A percentile compares a stretch with the other conserved stretches of the same genome.
Conservation (phyloP, 2,113 vertebrate species). For the Anolis sagrei region DNA sequence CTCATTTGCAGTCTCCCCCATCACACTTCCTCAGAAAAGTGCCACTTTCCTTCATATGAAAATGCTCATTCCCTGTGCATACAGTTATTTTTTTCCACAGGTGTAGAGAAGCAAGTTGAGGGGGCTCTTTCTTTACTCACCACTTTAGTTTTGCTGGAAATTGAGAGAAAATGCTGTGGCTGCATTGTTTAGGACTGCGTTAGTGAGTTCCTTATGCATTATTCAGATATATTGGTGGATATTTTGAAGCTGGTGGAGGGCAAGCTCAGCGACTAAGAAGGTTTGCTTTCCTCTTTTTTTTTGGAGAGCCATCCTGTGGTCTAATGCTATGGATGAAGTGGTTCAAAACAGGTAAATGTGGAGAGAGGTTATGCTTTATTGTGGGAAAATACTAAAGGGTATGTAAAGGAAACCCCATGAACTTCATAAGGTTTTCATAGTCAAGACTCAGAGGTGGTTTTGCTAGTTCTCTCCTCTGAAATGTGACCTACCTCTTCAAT, state of each 20-base stretch:
- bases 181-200: conserved; percentile 19
- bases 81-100: conserved; percentile 18
- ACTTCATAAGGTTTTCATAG: too few relatives aligned
- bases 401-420: too few relatives aligned
- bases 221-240: conserved; percentile 16
- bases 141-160: conserved; percentile 56
- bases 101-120: conserved; percentile 60
- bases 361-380: conserved; percentile 48
- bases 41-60: conserved; percentile 5
- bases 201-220: background rate
- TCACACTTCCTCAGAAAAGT: background rate
- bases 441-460: too few relatives aligned
- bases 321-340: conserved; percentile 53
- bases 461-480: too few relatives aligned
- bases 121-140: conserved; percentile 61
- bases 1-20: background rate
- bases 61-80: conserved; percentile 1
- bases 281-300: conserved; percentile 36
- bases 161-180: conserved; percentile 32
- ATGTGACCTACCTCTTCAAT: too few relatives aligned
- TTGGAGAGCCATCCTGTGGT: conserved; percentile 29
- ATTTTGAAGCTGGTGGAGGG: conserved; percentile 35
- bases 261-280: conserved; percentile 38
- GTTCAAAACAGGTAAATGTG: conserved; percentile 60
- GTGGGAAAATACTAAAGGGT: conserved; percentile 16